phyloP scores from a whole-genome alignment of 2,888 invertebrate genomes.

The Xylocampa areola region DNA sequence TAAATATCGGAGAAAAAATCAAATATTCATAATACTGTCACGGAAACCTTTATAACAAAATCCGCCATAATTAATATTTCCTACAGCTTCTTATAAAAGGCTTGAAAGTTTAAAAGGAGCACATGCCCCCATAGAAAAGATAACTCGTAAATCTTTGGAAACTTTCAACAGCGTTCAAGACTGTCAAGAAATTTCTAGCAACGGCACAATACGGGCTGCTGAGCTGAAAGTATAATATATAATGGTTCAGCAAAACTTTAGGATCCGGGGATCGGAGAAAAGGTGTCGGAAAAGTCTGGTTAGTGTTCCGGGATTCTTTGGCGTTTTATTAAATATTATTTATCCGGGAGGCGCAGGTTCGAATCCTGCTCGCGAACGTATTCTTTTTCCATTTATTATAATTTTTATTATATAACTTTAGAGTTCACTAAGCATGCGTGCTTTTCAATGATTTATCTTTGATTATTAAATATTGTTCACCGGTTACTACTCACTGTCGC shows the following conservation, averaged over 20 bases:
- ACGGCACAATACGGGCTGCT: slow-evolving; percentile 30
- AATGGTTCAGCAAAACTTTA: slow-evolving; percentile 32
- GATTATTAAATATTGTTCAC: too few species aligned
- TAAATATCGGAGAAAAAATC: too few species aligned
- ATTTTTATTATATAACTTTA: too few species aligned
- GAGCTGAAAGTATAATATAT: slow-evolving; percentile 29
- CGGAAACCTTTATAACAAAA: slow-evolving; percentile 35
- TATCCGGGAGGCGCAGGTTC: too few species aligned
- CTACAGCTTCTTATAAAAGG: slow-evolving; percentile 25
- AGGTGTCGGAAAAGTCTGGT: neutral
- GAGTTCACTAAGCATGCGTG: too few species aligned
- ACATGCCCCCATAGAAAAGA: slow-evolving; percentile 49
- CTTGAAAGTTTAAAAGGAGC: slow-evolving; percentile 40
- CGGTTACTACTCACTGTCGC: too few species aligned
- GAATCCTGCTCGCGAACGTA: too few species aligned
- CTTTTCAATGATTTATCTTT: too few species aligned
- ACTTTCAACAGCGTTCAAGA: slow-evolving; percentile 40
- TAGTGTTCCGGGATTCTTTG: slow-evolving; percentile 1
- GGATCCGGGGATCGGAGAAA: slow-evolving; percentile 10
- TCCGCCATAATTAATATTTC: slow-evolving; percentile 32
- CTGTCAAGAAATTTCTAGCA: slow-evolving; percentile 34
- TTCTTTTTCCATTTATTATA: too few species aligned
- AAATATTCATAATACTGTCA: neutral
- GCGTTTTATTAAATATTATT: slow-evolving; percentile 6
- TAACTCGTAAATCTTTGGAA: slow-evolving; percentile 54